Base-by-base conservation (phyloP, 2,888 invertebrate genomes). In the Noctua janthina region DNA sequence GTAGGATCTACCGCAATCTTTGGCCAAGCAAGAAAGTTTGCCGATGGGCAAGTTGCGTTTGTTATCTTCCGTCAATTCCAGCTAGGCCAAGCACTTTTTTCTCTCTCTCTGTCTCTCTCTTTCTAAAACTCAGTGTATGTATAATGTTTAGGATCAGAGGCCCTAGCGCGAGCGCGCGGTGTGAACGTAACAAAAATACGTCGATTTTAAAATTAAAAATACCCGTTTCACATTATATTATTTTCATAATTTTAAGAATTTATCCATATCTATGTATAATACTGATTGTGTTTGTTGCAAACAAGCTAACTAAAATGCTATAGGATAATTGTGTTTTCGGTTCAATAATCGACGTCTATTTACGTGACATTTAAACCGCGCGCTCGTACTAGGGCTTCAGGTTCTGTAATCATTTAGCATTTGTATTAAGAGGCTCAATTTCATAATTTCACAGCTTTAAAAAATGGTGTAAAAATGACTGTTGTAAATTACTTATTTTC, bases 341-440 rank as follows among this genome's bases (percentile, higher is more conserved):
- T 54, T 54, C 0, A 20, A 54, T 20, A 54, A 54, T 20, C 2
- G 20, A 54, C 20, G 17, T 6, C 43, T 17, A 51, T n/a, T 11
- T n/a, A n/a, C 11, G n/a, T 13, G 6, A n/a, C 11, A 13, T 29
- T 59, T 59, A 54, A 2, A 54, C 54, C 54, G 54, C 20, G 54
- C n/a, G 15, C 13, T n/a, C 6, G n/a, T 29, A 29, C 13, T 29
- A 6, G n/a, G 6, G 15, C 13, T 20, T 0, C 4, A 7, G 2
- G 29, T 39, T 51, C 23, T 69, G 29, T 35, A 56, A 64, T n/a
- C 29, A 59, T 74, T 76, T 74, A 23, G 35, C 73, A 70, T 56
- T 84, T 85, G 29, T 76, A 49, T 51, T 46, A 56, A 46, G 86
- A 86, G 76, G 67, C 74, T 82, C 35, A 56, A 54, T 66, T 67